Percentiles rank a stretch among this genome's conserved stretches.
Evolutionary conservation across 2,113 vertebrate species (phyloP).

Genomic region (Setophaga coronata): DNA sequence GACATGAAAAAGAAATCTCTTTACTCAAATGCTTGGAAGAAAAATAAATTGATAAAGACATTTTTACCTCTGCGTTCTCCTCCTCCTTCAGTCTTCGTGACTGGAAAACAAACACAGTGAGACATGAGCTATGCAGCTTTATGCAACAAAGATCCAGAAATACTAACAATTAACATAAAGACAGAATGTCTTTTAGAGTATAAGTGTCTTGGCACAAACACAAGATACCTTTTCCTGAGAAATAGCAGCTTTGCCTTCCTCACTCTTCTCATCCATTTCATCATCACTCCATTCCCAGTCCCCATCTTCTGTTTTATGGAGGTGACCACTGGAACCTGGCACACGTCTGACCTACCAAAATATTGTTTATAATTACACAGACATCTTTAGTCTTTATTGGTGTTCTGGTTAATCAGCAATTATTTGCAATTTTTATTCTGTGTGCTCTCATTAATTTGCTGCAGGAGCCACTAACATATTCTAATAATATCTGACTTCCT

Average conservation of each 20-base stretch:
- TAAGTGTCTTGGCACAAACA: not conserved
- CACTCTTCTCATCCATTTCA: conserved; percentile 92
- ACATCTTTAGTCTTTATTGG: not conserved
- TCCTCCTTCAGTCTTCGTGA: conserved; percentile 92
- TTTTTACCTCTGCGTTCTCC: conserved; percentile 77
- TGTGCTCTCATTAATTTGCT: not conserved
- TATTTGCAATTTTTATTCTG: not conserved
- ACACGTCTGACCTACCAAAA: conserved; percentile 89
- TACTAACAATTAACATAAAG: not conserved
- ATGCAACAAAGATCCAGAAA: not conserved
- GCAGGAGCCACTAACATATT: not conserved
- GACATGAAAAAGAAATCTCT: not conserved
- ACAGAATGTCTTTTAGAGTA: not conserved
- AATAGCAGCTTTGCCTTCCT: conserved; percentile 91
- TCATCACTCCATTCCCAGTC: conserved; percentile 99
- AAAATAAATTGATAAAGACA: not conserved
- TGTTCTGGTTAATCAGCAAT: not conserved
- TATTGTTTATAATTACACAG: not conserved
- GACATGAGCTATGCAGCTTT: conserved; percentile 23
- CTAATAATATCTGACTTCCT: not conserved
- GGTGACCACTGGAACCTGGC: conserved; percentile 94
- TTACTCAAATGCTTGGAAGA: not conserved
- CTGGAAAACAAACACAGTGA: conserved; percentile 75
- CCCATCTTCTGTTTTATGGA: conserved; percentile 97
- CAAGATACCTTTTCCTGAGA: conserved; percentile 88